Base-by-base conservation (phyloP, 2,888 invertebrate species). In the Drosophila setosimentum region DNA sequence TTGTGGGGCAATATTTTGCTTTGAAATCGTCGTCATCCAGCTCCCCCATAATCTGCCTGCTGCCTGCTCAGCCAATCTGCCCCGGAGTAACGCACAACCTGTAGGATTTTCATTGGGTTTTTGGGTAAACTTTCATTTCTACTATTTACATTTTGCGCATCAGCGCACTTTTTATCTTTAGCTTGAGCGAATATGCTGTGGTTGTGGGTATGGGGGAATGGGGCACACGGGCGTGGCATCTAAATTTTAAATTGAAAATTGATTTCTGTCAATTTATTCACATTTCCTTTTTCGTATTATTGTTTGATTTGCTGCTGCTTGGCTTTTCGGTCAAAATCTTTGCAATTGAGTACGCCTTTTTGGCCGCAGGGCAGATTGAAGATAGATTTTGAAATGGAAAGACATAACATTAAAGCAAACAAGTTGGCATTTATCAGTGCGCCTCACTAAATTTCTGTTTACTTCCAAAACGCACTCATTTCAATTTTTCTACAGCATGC, bases 221-320 rank as follows among this genome's bases (percentile, higher is more conserved):
- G 24, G 49, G n/a, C 42, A 13, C 42, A 40, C 42, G 27, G 51
- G 13, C 27, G 18, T 8, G 59, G 51, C 68, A 86, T 86, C 84
- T 88, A 84, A 82, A 86, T 86, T 86, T 83, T 78, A 86, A 82
- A 88, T 87, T 86, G 86, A 84, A 88, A 87, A 87, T 88, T 87
- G 86, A 88, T 88, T 86, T 86, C 83, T 79, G 65, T 79, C 76
- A 82, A 83, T 76, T 73, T 76, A 70, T 54, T 73, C 57, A 53
- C 58, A 48, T 60, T 55, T 63, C 40, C 30, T 58, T 50, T 61
- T 61, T 27, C 24, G 16, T 8, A 45, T 45, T 67, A 51, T 24
- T 50, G 67, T 74, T 77, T 80, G 76, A 74, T 84, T 83, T 80
- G 59, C 60, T 59, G 45, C 32, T 53, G 54, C 58, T 62, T 35